Base-by-base conservation (phyloP, 1,140 invertebrate genomes). In the Drosophila micromelanica region DNA sequence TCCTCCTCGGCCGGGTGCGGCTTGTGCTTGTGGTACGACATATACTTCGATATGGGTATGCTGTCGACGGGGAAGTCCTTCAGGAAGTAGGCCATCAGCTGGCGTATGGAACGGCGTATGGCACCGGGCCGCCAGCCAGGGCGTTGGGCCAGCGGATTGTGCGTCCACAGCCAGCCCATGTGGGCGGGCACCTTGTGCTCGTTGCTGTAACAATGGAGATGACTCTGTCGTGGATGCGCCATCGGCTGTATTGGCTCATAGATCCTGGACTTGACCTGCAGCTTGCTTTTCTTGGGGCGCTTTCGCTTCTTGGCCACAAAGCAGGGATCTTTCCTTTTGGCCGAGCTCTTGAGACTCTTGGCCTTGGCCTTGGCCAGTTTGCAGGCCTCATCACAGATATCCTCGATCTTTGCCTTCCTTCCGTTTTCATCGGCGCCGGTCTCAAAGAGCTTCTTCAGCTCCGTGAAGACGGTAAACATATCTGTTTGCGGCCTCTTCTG, bases 161-260 rank as follows among this genome's bases (percentile, higher is more conserved):
- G 52, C 5, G 89, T 92, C 91, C 91, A 92, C n/a, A 92, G 45
- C 91, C 91, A 92, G n/a, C 91, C 91, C 91, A 92, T 92, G 27
- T 92, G 80, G 5, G 62, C 43, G 9, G 91, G 91, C 9, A 92
- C 90, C 40, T 75, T 74, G 2, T 46, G 45, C 2, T 51, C 46
- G 3, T 32, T 49, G 7, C 73, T 52, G 1, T 17, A 8, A 11
- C 61, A 60, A 0, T 57, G 42, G 15, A 20, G 27, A n/a, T 77
- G 89, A 0, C 42, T 38, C 1, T 38, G 20, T 3, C 20, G 20
- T 3, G 2, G 20, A 3, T 23, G 20, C 20, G 20, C 2, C 20
- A 23, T 2, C 20, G 20, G 20, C 2, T 3, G 2, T 23, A 23
- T 2, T 23, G 20, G 20, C 20, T 23, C 23, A 23, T 87, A 87